Evolutionary conservation across 2,113 vertebrate genomes (phyloP).

Genomic region (Cnemophilus loriae): DNA sequence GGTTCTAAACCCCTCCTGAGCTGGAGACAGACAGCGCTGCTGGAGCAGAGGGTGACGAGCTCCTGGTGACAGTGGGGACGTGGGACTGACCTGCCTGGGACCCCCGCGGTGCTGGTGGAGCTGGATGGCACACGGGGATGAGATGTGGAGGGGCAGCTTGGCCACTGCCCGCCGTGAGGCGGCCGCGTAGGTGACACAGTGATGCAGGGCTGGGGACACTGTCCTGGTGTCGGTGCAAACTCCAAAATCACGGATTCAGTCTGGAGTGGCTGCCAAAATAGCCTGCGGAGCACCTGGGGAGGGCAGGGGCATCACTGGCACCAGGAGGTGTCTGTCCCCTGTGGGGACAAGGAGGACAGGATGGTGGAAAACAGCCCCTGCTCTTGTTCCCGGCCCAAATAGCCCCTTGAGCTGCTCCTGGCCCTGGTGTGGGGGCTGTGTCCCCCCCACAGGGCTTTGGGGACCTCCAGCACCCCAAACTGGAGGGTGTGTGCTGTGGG

Average conservation of each 20-base stretch:
- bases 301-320: neutral
- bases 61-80: fast-evolving
- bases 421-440: neutral
- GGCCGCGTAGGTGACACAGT: neutral
- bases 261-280: fast-evolving
- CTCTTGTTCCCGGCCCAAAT: fast-evolving
- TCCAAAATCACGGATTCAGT: neutral
- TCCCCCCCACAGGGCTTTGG: fast-evolving
- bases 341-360: neutral
- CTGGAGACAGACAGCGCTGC: fast-evolving
- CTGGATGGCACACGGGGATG: fast-evolving
- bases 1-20: neutral
- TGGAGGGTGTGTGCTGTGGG: neutral
- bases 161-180: neutral
- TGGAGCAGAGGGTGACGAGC: fast-evolving
- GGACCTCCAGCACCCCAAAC: neutral
- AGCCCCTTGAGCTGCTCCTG: neutral
- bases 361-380: neutral
- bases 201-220: neutral
- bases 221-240: too few relatives aligned
- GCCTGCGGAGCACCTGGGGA: fast-evolving
- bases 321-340: neutral
- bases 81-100: neutral
- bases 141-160: fast-evolving
- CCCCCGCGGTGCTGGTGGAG: fast-evolving